Percentiles rank a stretch among this genome's conserved stretches.
phyloP scores from a whole-genome alignment of 2,113 vertebrate species.

The Erinaceus europaeus region DNA sequence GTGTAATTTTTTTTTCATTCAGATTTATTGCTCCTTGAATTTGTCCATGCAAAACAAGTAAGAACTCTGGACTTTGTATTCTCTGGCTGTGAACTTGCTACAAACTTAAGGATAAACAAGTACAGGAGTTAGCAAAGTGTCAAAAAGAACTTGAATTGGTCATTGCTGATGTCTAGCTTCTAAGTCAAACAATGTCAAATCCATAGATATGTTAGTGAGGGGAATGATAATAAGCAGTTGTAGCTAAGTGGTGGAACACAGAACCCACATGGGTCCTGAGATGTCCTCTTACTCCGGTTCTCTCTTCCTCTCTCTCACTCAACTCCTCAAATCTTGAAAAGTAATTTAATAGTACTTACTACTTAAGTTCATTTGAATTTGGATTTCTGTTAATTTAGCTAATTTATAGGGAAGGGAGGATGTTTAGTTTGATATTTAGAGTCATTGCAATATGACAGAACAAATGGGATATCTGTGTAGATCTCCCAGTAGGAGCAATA shows the following conservation, averaged over 20 bases:
- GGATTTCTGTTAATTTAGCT: constrained; percentile 29
- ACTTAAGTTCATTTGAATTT: not conserved
- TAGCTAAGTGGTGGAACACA: too few relatives aligned
- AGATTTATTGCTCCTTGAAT: not conserved
- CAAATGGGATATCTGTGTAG: not conserved
- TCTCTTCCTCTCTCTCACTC: too few relatives aligned
- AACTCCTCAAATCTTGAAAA: too few relatives aligned
- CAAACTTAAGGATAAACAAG: not conserved
- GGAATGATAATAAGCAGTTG: constrained; percentile 14
- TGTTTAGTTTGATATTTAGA: constrained; percentile 14
- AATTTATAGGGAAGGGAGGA: not conserved
- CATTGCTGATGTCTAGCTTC: not conserved
- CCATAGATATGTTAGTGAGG: not conserved
- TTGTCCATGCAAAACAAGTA: not conserved
- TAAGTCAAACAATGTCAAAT: not conserved
- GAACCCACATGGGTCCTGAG: too few relatives aligned
- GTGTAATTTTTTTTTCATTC: not conserved
- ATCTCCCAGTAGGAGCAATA: not conserved
- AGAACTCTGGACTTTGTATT: not conserved
- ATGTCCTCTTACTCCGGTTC: too few relatives aligned
- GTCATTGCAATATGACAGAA: not conserved
- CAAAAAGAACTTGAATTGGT: not conserved
- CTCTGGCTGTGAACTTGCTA: not conserved
- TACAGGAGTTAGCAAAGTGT: not conserved
- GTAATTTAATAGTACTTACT: too few relatives aligned